Evolutionary conservation across 2,888 invertebrate species (phyloP).

Genomic region (Patella depressa): DNA sequence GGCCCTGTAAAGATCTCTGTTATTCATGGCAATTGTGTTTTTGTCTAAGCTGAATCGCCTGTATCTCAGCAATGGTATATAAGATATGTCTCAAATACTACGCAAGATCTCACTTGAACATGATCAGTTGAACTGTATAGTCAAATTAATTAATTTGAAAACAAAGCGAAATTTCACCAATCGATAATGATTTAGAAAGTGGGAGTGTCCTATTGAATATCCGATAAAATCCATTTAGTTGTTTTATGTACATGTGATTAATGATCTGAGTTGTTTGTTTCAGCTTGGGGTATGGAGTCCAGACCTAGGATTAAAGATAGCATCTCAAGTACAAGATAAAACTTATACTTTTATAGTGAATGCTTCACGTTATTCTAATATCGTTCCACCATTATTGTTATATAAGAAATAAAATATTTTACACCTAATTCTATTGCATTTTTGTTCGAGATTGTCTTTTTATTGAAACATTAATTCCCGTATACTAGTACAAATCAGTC

Average conservation of each 20-base stretch:
- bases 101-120: no score
- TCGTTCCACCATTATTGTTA: not conserved
- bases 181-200: not conserved
- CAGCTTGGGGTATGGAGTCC: slow-evolving; percentile 18
- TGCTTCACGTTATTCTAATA: not conserved
- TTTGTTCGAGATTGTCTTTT: no score
- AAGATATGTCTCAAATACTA: no score
- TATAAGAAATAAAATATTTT: not conserved
- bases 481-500: no score
- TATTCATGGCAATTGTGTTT: no score
- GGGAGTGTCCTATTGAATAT: not conserved
- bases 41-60: no score
- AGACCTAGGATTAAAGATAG: slow-evolving; percentile 11
- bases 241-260: not conserved
- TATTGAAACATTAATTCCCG: no score
- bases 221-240: not conserved
- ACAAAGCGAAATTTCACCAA: not conserved
- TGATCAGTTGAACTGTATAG: no score
- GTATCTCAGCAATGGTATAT: no score
- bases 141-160: not conserved
- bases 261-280: not conserved
- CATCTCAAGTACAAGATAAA: slow-evolving; percentile 4
- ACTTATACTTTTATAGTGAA: not conserved
- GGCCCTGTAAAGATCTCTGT: no score
- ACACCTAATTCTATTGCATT: no score